Conservation (phyloP, 2,797 vertebrate species). For the Morelia viridis region DNA sequence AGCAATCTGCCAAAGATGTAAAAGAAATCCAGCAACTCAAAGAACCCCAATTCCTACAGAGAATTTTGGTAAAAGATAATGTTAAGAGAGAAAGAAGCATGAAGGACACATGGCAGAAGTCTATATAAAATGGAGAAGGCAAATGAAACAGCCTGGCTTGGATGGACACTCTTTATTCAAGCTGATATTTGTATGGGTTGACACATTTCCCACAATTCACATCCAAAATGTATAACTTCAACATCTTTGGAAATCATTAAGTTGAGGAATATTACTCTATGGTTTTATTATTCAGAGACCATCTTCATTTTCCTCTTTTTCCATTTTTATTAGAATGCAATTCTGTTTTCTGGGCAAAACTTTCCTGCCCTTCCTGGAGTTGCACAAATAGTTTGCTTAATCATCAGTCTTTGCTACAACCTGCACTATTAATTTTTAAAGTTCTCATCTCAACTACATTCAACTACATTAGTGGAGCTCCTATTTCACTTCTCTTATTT, state of each 20-base stretch:
- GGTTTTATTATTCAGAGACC: neutral
- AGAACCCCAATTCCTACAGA: neutral
- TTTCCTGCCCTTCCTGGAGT: neutral
- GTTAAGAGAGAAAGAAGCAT: neutral
- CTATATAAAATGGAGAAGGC: neutral
- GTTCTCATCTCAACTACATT: neutral
- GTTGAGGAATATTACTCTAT: neutral
- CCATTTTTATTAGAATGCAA: neutral
- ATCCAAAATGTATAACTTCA: neutral
- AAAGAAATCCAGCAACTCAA: neutral
- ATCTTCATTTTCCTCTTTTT: neutral
- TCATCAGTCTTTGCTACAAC: neutral
- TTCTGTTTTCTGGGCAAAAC: neutral
- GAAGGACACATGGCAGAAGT: neutral
- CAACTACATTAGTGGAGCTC: neutral
- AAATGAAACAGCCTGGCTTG: neutral
- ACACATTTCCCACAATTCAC: neutral
- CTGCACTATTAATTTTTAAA: neutral
- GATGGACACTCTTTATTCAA: neutral
- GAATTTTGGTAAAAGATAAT: neutral
- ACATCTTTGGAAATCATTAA: neutral
- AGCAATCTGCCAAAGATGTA: neutral
- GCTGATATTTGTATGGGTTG: neutral
- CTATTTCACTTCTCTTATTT: neutral
- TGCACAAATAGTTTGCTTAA: neutral